Percentiles rank a stretch among this genome's conserved stretches.
These are phyloP conservation scores for Pachyrhynchus sulphureomaculatus DNA, from an alignment of 1,140 invertebrate genomes.

Conservation along the genomic window DNA sequence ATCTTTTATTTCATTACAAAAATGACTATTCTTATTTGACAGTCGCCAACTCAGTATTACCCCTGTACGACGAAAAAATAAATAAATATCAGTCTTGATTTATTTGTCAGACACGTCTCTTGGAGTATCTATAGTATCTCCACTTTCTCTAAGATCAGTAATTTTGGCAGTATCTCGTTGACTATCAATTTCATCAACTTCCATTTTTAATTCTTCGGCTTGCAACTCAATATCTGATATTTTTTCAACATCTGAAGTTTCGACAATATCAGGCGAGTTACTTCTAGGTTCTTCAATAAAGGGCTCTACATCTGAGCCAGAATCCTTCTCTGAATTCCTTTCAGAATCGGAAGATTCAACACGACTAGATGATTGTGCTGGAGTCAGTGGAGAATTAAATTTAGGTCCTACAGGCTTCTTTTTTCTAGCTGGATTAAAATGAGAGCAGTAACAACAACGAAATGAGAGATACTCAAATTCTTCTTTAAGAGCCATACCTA, in stretches of 20 bases:
- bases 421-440: slow-evolving; percentile 81
- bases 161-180: neutral
- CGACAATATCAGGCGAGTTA: slow-evolving; percentile 1
- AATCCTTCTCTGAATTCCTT: slow-evolving; percentile 38
- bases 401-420: slow-evolving; percentile 74
- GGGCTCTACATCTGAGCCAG: slow-evolving; percentile 27
- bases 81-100: slow-evolving; percentile 2
- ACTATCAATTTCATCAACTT: neutral
- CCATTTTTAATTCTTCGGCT: slow-evolving; percentile 1
- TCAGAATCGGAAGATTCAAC: slow-evolving; percentile 42
- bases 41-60: too few species aligned
- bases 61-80: too few species aligned
- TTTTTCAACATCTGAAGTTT: slow-evolving; percentile 7
- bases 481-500: slow-evolving; percentile 92
- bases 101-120: slow-evolving; percentile 1
- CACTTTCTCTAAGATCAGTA: neutral
- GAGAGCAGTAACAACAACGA: slow-evolving; percentile 85
- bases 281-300: slow-evolving; percentile 13
- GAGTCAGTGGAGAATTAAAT: slow-evolving; percentile 47
- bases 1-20: too few species aligned
- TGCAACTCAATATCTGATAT: slow-evolving; percentile 9
- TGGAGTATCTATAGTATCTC: neutral
- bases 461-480: slow-evolving; percentile 95
- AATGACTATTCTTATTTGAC: too few species aligned
- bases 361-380: slow-evolving; percentile 4